Percentiles rank a stretch among this genome's conserved stretches.
Conservation (phyloP, 2,888 invertebrate species). For the Stratiomys singularior region DNA sequence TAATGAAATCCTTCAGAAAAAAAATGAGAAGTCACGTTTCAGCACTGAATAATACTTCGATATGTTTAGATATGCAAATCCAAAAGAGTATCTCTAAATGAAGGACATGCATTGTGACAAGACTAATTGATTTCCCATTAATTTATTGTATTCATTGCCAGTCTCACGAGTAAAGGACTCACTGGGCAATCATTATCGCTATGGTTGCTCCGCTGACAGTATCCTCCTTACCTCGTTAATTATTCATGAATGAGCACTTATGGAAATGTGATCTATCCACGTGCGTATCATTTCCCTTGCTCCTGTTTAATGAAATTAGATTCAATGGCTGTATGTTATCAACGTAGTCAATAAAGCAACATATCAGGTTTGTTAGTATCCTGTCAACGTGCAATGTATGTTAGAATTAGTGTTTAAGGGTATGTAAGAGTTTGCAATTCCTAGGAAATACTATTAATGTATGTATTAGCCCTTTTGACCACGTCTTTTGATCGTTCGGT, state of each 20-base stretch:
- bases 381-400: not conserved
- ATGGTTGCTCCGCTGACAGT: not conserved
- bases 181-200: not conserved
- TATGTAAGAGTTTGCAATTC: not conserved
- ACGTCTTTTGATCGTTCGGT: no score
- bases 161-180: not conserved
- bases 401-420: not conserved
- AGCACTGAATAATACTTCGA: no score
- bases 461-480: not conserved
- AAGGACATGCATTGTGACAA: not conserved
- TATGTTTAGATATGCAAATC: no score
- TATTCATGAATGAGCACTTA: not conserved
- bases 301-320: not conserved
- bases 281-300: not conserved
- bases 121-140: not conserved
- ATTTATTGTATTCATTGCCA: not conserved
- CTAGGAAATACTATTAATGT: not conserved
- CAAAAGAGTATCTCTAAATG: no score
- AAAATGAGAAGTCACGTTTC: no score
- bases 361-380: not conserved
- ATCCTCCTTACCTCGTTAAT: not conserved
- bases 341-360: not conserved
- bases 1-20: no score
- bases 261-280: not conserved
- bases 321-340: not conserved